Evolutionary conservation across 2,888 invertebrate species (phyloP).

Genomic region (Calameuta filiformis): DNA sequence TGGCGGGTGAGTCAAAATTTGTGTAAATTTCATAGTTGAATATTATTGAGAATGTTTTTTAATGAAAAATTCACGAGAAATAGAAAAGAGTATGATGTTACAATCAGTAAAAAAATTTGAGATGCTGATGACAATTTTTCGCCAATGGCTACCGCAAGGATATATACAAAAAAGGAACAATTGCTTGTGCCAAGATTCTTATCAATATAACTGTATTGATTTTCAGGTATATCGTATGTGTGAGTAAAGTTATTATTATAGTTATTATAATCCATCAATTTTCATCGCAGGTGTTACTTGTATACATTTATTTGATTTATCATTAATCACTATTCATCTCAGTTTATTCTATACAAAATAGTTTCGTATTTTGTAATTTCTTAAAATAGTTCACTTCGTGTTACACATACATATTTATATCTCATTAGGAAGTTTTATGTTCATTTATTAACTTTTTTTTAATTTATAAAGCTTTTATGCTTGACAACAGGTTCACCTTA

Average conservation of each 20-base stretch:
- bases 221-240: too few species aligned
- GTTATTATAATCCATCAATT: not conserved
- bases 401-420: too few species aligned
- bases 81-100: too few species aligned
- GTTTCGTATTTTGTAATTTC: not conserved
- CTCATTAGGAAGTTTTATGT: too few species aligned
- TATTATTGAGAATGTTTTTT: too few species aligned
- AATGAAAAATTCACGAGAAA: too few species aligned
- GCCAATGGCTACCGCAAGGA: not conserved
- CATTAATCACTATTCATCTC: not conserved
- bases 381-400: not conserved
- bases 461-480: not conserved
- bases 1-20: too few species aligned
- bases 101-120: too few species aligned
- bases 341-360: not conserved
- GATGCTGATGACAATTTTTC: too few species aligned
- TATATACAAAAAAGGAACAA: not conserved
- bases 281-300: not conserved
- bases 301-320: not conserved
- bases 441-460: not conserved
- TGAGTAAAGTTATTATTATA: not conserved
- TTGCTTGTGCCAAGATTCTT: not conserved
- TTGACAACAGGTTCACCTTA: not conserved
- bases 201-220: not conserved
- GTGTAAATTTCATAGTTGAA: too few species aligned